Conservation (phyloP, 2,888 invertebrate genomes). For the Apocheima hispidaria region DNA sequence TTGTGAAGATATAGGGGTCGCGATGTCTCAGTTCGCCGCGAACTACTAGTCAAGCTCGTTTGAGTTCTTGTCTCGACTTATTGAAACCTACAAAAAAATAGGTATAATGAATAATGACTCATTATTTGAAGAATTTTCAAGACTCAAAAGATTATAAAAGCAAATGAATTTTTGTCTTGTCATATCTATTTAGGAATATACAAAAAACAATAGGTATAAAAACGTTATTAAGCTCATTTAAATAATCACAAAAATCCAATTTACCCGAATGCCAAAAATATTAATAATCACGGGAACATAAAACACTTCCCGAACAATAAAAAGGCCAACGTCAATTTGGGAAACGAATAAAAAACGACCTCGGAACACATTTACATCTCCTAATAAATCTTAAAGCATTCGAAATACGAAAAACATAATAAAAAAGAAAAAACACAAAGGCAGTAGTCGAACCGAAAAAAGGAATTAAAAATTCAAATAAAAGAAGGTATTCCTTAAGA, state of each 20-base stretch:
- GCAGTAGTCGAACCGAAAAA: constrained; percentile 79
- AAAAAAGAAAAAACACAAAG: constrained; percentile 70
- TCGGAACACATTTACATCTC: constrained; percentile 73
- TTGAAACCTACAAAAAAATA: no score
- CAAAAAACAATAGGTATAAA: no score
- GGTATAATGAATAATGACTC: no score
- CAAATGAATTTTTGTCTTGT: no score
- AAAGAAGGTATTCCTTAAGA: constrained; percentile 83
- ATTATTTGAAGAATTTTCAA: no score
- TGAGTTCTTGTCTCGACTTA: no score
- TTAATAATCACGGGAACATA: constrained; percentile 54
- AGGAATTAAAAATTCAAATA: constrained; percentile 84
- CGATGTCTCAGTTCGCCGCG: no score
- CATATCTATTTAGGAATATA: no score
- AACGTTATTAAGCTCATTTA: constrained; percentile 4
- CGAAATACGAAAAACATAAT: constrained; percentile 69
- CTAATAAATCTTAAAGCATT: constrained; percentile 75
- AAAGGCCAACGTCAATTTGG: constrained; percentile 56
- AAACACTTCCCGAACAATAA: constrained; percentile 57
- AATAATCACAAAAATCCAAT: constrained; percentile 41
- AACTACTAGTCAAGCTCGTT: no score
- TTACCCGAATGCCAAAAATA: constrained; percentile 50
- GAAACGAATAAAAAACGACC: constrained; percentile 59
- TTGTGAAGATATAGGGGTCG: no score
- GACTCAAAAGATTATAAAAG: no score